Conservation (phyloP, 2,113 vertebrate genomes). For the Orcinus orca region DNA sequence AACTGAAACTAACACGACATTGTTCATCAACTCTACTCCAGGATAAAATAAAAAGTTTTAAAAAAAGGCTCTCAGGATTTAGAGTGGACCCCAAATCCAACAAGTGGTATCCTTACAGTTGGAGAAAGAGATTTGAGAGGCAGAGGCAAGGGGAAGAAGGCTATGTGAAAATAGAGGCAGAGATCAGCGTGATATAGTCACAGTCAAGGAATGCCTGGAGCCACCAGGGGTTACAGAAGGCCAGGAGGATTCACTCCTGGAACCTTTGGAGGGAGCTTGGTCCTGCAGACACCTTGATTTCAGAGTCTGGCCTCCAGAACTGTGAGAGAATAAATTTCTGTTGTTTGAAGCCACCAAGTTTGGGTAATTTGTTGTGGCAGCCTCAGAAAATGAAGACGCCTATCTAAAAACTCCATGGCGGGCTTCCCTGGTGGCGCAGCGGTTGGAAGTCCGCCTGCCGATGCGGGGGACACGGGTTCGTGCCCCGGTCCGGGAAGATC, state of each 20-base stretch:
- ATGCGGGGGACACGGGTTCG: too few species aligned
- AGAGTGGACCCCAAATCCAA: too few species aligned
- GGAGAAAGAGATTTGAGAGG: neutral
- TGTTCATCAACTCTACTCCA: neutral
- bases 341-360: neutral
- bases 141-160: neutral
- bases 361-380: neutral
- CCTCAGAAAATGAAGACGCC: neutral
- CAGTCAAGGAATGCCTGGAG: neutral
- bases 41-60: neutral
- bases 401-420: neutral
- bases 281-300: too few species aligned
- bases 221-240: neutral
- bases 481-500: too few species aligned
- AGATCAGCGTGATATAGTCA: accelerated
- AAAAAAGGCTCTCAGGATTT: neutral
- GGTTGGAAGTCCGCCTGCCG: accelerated
- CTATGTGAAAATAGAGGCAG: neutral
- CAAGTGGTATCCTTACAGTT: neutral
- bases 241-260: neutral
- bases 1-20: neutral
- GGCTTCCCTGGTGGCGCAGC: too few species aligned
- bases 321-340: too few species aligned
- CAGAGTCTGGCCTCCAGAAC: neutral
- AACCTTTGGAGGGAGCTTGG: neutral